phyloP scores from a whole-genome alignment of 2,888 invertebrate species.

The Euproctis similis region DNA sequence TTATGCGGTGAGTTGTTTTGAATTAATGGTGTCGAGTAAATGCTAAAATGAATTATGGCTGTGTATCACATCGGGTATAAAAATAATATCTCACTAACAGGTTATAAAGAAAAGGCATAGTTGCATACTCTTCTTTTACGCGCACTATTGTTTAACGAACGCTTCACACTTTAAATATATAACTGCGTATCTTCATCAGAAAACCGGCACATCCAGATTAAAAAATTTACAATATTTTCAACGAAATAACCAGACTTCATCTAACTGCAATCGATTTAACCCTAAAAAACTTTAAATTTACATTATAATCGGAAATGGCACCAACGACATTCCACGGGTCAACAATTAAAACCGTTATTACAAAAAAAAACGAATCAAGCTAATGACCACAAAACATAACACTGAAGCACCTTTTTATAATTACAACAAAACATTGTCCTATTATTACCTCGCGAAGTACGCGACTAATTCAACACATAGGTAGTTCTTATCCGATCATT shows the following conservation, averaged over 20 bases:
- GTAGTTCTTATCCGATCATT: conserved; percentile 30
- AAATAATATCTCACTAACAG: conserved; percentile 37
- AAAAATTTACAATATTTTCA: conserved; percentile 7
- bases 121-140: conserved; percentile 2
- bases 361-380: conserved; percentile 51
- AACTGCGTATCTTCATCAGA: conserved; percentile 12
- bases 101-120: conserved; percentile 15
- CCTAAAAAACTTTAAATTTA: conserved; percentile 53
- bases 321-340: conserved; percentile 73
- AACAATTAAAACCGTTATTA: conserved; percentile 63
- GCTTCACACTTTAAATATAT: conserved; percentile 7
- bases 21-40: conserved; percentile 39
- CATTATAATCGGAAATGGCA: conserved; percentile 68
- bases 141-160: background rate
- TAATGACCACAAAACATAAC: conserved; percentile 67
- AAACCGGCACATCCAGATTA: conserved; percentile 13
- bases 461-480: conserved; percentile 34
- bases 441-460: conserved; percentile 31
- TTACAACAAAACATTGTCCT: conserved; percentile 58
- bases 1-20: conserved; percentile 39
- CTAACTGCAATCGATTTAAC: conserved; percentile 38
- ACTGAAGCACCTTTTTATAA: conserved; percentile 69
- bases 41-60: conserved; percentile 29
- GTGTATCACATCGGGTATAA: conserved; percentile 39
- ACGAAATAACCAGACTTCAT: conserved; percentile 30